Conservation (phyloP, 2,888 invertebrate species). For the Muschampia staudingeri region DNA sequence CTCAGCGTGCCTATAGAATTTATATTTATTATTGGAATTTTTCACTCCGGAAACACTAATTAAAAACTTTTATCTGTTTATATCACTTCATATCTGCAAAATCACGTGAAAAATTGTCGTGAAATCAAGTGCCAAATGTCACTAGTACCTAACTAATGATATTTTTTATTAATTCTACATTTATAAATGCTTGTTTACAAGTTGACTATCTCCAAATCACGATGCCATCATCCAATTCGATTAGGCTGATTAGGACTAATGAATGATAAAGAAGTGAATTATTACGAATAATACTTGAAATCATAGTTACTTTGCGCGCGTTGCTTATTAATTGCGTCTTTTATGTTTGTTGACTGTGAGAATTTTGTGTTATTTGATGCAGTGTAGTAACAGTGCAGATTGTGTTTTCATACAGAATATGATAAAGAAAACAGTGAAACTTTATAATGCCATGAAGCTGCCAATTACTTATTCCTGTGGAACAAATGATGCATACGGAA, state of each 20-base stretch:
- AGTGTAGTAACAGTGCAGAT: conserved; percentile 26
- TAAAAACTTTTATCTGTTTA: neutral
- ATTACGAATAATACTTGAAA: conserved; percentile 33
- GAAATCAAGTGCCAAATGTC: neutral
- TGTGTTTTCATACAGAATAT: conserved; percentile 57
- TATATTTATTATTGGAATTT: neutral
- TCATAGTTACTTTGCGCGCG: conserved; percentile 47
- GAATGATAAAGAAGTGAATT: conserved; percentile 33
- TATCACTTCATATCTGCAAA: neutral
- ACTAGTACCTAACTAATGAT: too few species aligned
- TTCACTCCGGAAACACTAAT: neutral
- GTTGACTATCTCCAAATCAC: conserved; percentile 38
- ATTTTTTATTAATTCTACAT: conserved; percentile 21
- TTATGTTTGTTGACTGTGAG: neutral
- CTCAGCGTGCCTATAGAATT: neutral
- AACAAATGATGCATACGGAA: conserved; percentile 81
- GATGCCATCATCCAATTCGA: conserved; percentile 26
- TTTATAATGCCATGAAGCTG: conserved; percentile 77
- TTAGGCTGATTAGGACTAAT: conserved; percentile 32
- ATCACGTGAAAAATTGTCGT: neutral
- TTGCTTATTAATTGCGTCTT: conserved; percentile 11
- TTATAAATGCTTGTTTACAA: conserved; percentile 53
- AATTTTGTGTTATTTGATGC: neutral
- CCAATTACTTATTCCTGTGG: conserved; percentile 54
- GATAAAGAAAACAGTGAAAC: conserved; percentile 72